Evolutionary conservation across 2,113 vertebrate genomes (phyloP).

Genomic region (Notothenia coriiceps): DNA sequence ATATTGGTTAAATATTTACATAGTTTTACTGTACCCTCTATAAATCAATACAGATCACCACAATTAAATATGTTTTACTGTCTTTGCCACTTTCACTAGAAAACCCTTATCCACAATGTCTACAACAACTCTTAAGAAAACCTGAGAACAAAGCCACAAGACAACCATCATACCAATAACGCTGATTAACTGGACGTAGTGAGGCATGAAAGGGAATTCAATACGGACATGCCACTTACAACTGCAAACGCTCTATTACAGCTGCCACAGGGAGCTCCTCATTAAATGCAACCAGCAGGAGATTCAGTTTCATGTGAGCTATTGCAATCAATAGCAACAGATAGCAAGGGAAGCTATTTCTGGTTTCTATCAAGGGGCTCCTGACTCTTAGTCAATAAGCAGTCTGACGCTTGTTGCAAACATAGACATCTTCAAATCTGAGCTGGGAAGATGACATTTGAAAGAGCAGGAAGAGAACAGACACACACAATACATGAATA

Average conservation of each 20-base stretch:
- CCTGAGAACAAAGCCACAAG: conserved; percentile 24
- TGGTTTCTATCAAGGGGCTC: conserved; percentile 53
- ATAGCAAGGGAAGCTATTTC: conserved; percentile 60
- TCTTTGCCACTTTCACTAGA: not conserved
- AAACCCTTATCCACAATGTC: not conserved
- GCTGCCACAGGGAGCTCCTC: conserved; percentile 61
- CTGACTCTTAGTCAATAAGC: conserved; percentile 67
- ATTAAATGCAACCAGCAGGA: conserved; percentile 71
- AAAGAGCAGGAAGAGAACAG: conserved; percentile 35
- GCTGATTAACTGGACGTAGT: conserved; percentile 53
- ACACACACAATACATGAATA: conserved; percentile 8
- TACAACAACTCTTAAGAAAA: conserved; percentile 15
- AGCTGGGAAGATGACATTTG: conserved; percentile 35
- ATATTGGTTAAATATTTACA: conserved; percentile 27
- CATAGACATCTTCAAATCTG: conserved; percentile 57
- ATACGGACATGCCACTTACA: conserved; percentile 58
- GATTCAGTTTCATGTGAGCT: conserved; percentile 71
- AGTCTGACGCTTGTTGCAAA: conserved; percentile 52
- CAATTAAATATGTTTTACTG: conserved; percentile 1
- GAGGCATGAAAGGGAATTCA: conserved; percentile 57
- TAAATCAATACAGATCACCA: conserved; percentile 8
- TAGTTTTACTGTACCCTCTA: conserved; percentile 1
- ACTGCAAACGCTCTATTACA: conserved; percentile 65
- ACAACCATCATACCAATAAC: conserved; percentile 22
- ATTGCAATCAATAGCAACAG: conserved; percentile 64